These are phyloP conservation scores for Apis florea DNA, from an alignment of 1,140 invertebrate species.

Conservation along the genomic window DNA sequence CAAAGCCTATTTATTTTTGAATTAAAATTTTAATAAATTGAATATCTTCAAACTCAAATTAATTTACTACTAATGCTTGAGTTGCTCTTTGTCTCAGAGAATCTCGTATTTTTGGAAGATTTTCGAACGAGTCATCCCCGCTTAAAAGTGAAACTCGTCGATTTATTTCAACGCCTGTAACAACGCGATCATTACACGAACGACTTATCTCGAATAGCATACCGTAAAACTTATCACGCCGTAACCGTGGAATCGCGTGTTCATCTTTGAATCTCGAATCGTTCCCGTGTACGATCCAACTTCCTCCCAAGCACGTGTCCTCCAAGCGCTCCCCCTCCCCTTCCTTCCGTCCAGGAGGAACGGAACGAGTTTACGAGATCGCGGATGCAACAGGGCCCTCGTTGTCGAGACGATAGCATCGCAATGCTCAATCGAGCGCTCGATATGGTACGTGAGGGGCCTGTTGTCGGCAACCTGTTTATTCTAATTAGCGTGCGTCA, in stretches of 20 bases:
- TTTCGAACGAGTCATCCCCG: too few species aligned
- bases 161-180: too few species aligned
- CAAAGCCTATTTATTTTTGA: too few species aligned
- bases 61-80: too few species aligned
- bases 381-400: slow-evolving; percentile 31
- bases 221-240: slow-evolving; percentile 38
- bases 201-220: background rate
- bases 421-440: slow-evolving; percentile 56
- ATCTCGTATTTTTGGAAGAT: too few species aligned
- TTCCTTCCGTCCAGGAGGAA: background rate
- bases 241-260: slow-evolving; percentile 53
- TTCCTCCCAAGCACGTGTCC: slow-evolving; percentile 43
- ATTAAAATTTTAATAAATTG: too few species aligned
- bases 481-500: slow-evolving; percentile 59
- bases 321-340: background rate
- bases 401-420: slow-evolving; percentile 55
- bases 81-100: too few species aligned
- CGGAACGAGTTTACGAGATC: slow-evolving; percentile 63
- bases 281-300: background rate
- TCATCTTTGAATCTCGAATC: slow-evolving; percentile 21
- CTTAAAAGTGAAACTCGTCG: too few species aligned
- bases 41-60: too few species aligned
- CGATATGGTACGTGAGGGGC: slow-evolving; percentile 50
- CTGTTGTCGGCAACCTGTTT: slow-evolving; percentile 60
- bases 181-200: slow-evolving; percentile 3